A percentile compares a stretch with the other conserved stretches of the same genome.
Evolutionary conservation across 2,888 invertebrate genomes (phyloP).

Genomic region (Tiliacea aurago): DNA sequence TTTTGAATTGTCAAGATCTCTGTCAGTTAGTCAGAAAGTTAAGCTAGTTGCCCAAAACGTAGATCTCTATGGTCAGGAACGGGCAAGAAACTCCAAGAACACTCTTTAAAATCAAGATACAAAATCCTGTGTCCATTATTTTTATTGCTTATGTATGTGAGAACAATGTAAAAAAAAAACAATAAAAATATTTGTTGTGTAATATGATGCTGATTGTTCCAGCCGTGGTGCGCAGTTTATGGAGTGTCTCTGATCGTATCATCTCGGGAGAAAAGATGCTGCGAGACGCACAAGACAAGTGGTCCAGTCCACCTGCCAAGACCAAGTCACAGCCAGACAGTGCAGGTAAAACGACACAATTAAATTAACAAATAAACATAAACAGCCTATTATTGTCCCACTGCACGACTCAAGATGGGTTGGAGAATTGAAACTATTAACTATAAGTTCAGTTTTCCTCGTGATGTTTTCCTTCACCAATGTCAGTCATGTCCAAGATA

Average conservation of each 20-base stretch:
- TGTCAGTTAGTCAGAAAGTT: too few relatives aligned
- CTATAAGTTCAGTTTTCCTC: not conserved
- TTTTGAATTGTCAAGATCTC: too few relatives aligned
- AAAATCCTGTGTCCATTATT: too few relatives aligned
- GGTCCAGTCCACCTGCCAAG: conserved; percentile 77
- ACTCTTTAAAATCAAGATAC: too few relatives aligned
- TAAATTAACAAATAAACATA: not conserved
- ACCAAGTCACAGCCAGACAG: conserved; percentile 70
- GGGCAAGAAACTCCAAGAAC: too few relatives aligned
- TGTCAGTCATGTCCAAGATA: not conserved
- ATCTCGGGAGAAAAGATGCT: conserved; percentile 86
- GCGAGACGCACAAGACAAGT: conserved; percentile 86
- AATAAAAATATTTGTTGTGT: too few relatives aligned
- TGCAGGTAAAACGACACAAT: conserved; percentile 64
- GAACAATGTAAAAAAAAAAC: too few relatives aligned
- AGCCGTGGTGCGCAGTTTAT: conserved; percentile 84
- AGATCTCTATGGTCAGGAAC: too few relatives aligned
- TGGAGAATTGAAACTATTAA: not conserved
- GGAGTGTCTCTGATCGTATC: conserved; percentile 84
- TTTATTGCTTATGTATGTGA: too few relatives aligned
- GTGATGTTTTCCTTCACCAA: not conserved
- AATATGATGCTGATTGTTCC: conserved; percentile 17
- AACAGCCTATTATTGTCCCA: not conserved
- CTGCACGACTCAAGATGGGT: not conserved
- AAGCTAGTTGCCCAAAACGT: too few relatives aligned